These are phyloP conservation scores for Drosophila mauritiana DNA, from an alignment of 1,140 invertebrate species.

Conservation along the genomic window DNA sequence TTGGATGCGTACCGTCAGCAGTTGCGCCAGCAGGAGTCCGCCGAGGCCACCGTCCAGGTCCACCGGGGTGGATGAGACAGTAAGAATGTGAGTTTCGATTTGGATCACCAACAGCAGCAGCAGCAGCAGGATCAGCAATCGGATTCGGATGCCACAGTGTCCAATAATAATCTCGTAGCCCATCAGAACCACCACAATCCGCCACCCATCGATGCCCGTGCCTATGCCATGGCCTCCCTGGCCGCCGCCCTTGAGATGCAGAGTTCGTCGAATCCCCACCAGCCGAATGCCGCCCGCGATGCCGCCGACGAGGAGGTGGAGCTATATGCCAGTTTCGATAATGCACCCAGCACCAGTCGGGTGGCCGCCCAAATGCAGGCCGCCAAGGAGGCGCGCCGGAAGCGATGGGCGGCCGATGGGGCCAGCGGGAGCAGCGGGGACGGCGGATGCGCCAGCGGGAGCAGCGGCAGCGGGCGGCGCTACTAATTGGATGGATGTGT, in stretches of 20 bases:
- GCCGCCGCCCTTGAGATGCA: constrained; percentile 71
- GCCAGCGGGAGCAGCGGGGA: constrained; percentile 76
- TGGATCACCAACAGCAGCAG: constrained; percentile 60
- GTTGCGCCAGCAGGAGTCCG: constrained; percentile 94
- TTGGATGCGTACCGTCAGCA: constrained; percentile 94
- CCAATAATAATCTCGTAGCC: neutral
- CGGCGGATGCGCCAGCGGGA: constrained; percentile 61
- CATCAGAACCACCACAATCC: constrained; percentile 11
- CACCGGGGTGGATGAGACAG: constrained; percentile 84
- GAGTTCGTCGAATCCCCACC: constrained; percentile 7
- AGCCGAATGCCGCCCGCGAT: constrained; percentile 48
- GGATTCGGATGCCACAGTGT: constrained; percentile 23
- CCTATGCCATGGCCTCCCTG: constrained; percentile 73
- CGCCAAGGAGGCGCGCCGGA: constrained; percentile 73
- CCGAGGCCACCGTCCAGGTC: constrained; percentile 87
- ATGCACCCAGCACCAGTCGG: constrained; percentile 71
- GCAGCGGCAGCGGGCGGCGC: constrained; percentile 62
- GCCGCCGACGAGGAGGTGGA: constrained; percentile 79
- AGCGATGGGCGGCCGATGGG: constrained; percentile 76
- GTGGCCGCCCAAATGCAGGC: constrained; percentile 82
- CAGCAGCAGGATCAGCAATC: constrained; percentile 14
- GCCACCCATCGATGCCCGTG: constrained; percentile 53
- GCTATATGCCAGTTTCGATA: constrained; percentile 76
- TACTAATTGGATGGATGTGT: constrained; percentile 45
- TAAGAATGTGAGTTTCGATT: constrained; percentile 85